These are phyloP conservation scores for Drosophila mimetica DNA, from an alignment of 2,888 invertebrate species.

Conservation along the genomic window DNA sequence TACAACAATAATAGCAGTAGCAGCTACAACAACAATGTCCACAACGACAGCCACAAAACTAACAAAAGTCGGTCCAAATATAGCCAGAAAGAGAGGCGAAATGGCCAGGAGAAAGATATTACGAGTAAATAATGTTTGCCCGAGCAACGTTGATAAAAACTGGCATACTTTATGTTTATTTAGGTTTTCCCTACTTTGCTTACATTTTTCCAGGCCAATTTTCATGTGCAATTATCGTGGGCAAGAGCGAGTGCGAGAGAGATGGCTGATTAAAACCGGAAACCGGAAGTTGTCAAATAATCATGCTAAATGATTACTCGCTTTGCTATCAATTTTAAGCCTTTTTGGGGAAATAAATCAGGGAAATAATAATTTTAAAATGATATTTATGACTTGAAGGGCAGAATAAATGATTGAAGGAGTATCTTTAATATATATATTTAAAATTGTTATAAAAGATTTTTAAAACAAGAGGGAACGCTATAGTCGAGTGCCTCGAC, in stretches of 20 bases:
- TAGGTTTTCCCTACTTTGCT: slow-evolving; percentile 23
- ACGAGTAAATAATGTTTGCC: slow-evolving; percentile 67
- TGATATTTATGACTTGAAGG: background rate
- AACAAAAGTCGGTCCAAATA: slow-evolving; percentile 28
- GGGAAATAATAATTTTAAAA: background rate
- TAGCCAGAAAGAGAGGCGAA: slow-evolving; percentile 28
- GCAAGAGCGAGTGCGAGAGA: background rate
- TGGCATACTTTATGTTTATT: slow-evolving; percentile 45
- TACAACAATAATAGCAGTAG: slow-evolving; percentile 57
- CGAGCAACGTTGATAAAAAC: slow-evolving; percentile 67
- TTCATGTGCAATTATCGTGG: slow-evolving; percentile 56
- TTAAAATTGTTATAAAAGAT: no score
- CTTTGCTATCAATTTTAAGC: background rate
- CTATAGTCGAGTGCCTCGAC: no score
- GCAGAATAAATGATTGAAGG: no score
- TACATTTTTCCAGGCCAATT: slow-evolving; percentile 40
- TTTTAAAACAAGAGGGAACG: no score
- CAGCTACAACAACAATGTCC: slow-evolving; percentile 57
- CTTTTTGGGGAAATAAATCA: background rate
- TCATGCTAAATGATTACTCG: slow-evolving; percentile 54
- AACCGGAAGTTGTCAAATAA: slow-evolving; percentile 60
- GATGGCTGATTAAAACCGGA: slow-evolving; percentile 39
- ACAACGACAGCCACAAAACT: slow-evolving; percentile 44
- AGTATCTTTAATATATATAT: no score
- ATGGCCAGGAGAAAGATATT: slow-evolving; percentile 54